Base-by-base conservation (phyloP, 2,888 invertebrate species). In the Dysmachus trigonus region DNA sequence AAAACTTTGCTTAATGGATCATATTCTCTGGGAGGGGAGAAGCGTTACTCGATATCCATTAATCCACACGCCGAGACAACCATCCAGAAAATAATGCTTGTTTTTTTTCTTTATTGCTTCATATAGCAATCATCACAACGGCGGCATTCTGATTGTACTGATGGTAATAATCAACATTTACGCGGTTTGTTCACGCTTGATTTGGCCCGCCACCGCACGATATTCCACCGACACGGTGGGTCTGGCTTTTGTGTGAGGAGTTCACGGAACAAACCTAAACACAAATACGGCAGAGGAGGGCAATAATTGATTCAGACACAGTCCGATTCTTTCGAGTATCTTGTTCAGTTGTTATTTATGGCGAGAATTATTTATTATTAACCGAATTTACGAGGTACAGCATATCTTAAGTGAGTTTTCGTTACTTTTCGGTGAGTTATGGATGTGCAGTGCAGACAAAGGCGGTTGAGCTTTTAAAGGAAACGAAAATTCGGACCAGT, bases 331-430 rank as follows among this genome's bases (percentile, higher is more conserved):
- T n/a, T n/a, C 41, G 62, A 33, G 53, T 31, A 81, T 85, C 85
- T 83, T 87, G 87, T 87, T 84, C 51, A 81, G 71, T 62, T 86
- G 76, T 86, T 87, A 86, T 87, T 87, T 87, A 87, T 87, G 72
- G 73, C 27, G 81, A 85, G 74, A 85, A 87, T 87, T 87, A 86
- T 85, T 87, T 73, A 85, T 87, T 87, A 87, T 87, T 87, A 87
- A 86, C 41, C 79, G 76, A 72, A 87, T 87, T 87, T 87, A 87
- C 74, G 87, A 74, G 35, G 76, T 71, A 77, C 72, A 77, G 27
- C 71, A 77, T 33, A 30, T 53, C 51, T 47, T 81, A 83, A 87
- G 85, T 85, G 87, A 82, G 85, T 72, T 85, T 73, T 86, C 22
- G 73, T 74, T 81, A 41, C 74, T 87, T 85, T 62, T 83, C 30